Base-by-base conservation (phyloP, 2,888 invertebrate genomes). In the Trichacis sp. region DNA sequence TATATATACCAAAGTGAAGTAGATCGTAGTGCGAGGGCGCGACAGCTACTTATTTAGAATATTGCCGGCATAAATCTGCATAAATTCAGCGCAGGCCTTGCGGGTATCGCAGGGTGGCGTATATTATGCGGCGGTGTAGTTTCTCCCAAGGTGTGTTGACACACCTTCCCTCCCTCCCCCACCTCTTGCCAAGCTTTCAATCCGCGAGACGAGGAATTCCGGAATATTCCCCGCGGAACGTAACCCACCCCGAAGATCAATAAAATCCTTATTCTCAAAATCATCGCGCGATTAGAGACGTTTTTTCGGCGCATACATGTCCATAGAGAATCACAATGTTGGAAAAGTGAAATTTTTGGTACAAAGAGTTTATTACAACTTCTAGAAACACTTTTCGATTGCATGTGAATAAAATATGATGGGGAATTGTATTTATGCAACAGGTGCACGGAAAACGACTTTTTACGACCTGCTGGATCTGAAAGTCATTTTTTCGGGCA, bases 51-150 rank as follows among this genome's bases (percentile, higher is more conserved):
- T 84, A 83, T 84, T 83, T 83, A 81, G 81, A 83, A 83, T 82
- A 84, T 83, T 80, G 82, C 76, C 70, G 74, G 83, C 83, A 83
- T 84, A 77, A 78, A 83, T 84, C 80, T 84, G 83, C 83, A 84
- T 84, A 82, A 80, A 84, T 84, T 82, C 75, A 74, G 77, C 72
- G 69, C 83, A 83, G 83, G 79, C 76, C 76, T 33, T 75, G 73
- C 69, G 69, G 75, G 74, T 74, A 81, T 79, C 76, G 77, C 74
- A 73, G 70, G 73, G 73, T 73, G 73, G 56, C 66, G 68, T 66
- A 66, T 73, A 79, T 79, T 78, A 77, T 77, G 73, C 73, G 68
- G 68, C 72, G 68, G 66, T 72, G 73, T 73, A 74, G 73, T 66
- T 72, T 64, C 73, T 66, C 70, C 72, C 62, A 64, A 64, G 63